Percentiles rank a stretch among this genome's conserved stretches.
Conservation (phyloP, 53 echinoderm and acorn worm species). For the Mesocentrotus franciscanus region DNA sequence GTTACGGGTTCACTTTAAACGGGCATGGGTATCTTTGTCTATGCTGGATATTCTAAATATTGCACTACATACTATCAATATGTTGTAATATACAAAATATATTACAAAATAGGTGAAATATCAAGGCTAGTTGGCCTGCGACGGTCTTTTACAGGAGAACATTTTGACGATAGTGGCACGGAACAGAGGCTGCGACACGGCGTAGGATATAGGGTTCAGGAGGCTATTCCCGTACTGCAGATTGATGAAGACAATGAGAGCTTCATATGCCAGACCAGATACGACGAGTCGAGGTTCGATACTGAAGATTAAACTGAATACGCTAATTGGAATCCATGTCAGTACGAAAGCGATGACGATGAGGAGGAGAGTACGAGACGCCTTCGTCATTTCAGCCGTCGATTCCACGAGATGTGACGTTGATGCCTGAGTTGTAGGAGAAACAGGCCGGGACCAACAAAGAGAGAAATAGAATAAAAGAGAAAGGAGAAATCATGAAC, state of each 20-base stretch:
- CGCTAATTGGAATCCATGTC: neutral
- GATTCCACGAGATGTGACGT: no score
- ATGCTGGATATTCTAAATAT: no score
- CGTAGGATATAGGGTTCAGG: constrained; percentile 33
- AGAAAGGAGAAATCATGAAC: neutral
- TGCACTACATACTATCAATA: no score
- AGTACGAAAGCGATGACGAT: constrained; percentile 48
- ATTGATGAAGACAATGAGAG: neutral
- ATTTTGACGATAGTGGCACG: neutral
- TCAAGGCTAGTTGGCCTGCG: no score
- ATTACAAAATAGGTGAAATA: no score
- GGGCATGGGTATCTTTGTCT: no score
- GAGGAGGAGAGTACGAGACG: constrained; percentile 22
- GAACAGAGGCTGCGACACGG: constrained; percentile 3
- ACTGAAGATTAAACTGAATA: neutral
- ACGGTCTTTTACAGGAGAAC: neutral
- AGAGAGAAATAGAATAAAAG: no score
- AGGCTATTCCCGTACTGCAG: constrained; percentile 36
- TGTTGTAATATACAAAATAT: no score
- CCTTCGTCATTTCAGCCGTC: no score
- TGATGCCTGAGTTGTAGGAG: no score
- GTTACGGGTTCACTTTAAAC: no score
- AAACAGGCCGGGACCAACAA: no score
- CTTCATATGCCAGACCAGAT: neutral
- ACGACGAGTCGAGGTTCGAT: constrained; percentile 21